A percentile compares a stretch with the other conserved stretches of the same genome.
Evolutionary conservation across 64 coral and sea anemone genomes (phyloP).

Genomic region (Astreopora myriophthalma): DNA sequence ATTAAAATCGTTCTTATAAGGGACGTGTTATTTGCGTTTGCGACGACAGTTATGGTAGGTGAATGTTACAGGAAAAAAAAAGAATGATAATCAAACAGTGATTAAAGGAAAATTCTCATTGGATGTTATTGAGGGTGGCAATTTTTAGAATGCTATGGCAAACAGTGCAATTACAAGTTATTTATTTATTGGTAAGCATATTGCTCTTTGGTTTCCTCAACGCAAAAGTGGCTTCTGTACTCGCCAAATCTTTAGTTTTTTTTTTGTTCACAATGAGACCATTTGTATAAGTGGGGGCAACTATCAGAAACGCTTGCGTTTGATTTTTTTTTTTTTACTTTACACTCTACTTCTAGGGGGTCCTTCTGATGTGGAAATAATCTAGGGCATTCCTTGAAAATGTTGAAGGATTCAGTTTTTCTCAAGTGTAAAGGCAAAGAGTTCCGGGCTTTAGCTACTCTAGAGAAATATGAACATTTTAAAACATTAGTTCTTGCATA

Average conservation of each 20-base stretch:
- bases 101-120: constrained; percentile 11
- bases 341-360: not conserved
- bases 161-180: not conserved
- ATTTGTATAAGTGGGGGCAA: too few species aligned
- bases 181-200: not conserved
- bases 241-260: not conserved
- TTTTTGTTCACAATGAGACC: too few species aligned
- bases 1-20: too few species aligned
- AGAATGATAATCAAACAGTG: not conserved
- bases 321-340: not conserved
- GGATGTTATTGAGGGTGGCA: not conserved
- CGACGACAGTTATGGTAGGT: too few species aligned
- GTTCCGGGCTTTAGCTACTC: too few species aligned
- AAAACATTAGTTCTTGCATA: too few species aligned
- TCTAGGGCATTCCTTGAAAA: too few species aligned
- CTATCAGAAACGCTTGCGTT: too few species aligned
- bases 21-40: too few species aligned
- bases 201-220: constrained; percentile 9
- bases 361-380: not conserved
- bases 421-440: too few species aligned
- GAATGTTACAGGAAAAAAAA: not conserved
- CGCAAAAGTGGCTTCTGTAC: constrained; percentile 4
- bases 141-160: not conserved
- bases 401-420: not conserved
- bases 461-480: too few species aligned